Conservation (phyloP, 2,888 invertebrate species). For the Eupithecia subfuscata region DNA sequence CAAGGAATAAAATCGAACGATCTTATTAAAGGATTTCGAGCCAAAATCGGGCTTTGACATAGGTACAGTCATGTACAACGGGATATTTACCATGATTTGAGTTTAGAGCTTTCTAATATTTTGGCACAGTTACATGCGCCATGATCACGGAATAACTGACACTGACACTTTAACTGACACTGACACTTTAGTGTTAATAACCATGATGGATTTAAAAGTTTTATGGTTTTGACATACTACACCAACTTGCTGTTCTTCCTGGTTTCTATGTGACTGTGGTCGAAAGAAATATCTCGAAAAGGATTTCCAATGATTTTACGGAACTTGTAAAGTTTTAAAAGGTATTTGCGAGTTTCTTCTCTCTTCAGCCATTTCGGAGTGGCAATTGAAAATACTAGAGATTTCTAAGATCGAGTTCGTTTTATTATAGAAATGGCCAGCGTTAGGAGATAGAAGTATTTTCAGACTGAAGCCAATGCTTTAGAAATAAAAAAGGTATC, state of each 20-base stretch:
- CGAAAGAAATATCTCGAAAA: conserved; percentile 14
- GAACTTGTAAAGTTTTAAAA: conserved; percentile 23
- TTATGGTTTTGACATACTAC: too few relatives aligned
- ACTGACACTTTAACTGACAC: too few relatives aligned
- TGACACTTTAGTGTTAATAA: too few relatives aligned
- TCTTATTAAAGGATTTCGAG: too few relatives aligned
- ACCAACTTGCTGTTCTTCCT: not conserved
- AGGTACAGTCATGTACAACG: too few relatives aligned
- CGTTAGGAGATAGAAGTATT: not conserved
- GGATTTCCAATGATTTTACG: conserved; percentile 25
- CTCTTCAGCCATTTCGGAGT: conserved; percentile 13
- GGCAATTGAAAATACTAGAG: conserved; percentile 15
- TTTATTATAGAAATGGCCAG: not conserved
- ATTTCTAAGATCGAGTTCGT: not conserved
- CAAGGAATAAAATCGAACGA: too few relatives aligned
- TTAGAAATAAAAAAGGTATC: not conserved
- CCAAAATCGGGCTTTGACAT: too few relatives aligned
- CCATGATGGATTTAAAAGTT: too few relatives aligned
- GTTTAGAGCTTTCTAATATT: too few relatives aligned
- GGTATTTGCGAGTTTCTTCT: conserved; percentile 14
- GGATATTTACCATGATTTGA: too few relatives aligned
- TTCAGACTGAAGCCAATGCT: not conserved
- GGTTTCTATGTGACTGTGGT: conserved; percentile 19
- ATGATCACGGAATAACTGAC: too few relatives aligned
- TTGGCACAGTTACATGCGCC: too few relatives aligned